Percentiles rank a stretch among this genome's conserved stretches.
Evolutionary conservation across 1,140 invertebrate species (phyloP).

Genomic region (Drosophila arawakana): DNA sequence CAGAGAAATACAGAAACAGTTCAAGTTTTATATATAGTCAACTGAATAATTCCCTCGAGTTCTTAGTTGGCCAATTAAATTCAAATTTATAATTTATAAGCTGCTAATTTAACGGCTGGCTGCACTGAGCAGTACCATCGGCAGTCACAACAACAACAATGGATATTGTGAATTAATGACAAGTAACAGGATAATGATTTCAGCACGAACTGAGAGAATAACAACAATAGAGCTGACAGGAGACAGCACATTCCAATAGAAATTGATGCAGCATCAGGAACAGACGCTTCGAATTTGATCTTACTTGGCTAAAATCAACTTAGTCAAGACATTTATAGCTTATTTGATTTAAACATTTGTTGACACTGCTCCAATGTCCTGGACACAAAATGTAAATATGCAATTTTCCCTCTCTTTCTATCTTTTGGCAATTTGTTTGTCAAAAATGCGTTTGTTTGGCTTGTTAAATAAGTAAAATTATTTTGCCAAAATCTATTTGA

Average conservation of each 20-base stretch:
- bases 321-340: constrained; percentile 52
- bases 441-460: constrained; percentile 35
- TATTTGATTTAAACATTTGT: constrained; percentile 68
- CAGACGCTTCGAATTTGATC: constrained; percentile 7
- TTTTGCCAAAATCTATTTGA: constrained; percentile 69
- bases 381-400: constrained; percentile 54
- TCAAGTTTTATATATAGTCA: not conserved
- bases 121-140: constrained; percentile 30
- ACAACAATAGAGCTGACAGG: not conserved
- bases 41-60: constrained; percentile 17
- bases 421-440: not conserved
- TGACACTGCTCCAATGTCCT: constrained; percentile 44
- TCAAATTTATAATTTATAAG: constrained; percentile 77
- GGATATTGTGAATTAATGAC: constrained; percentile 66
- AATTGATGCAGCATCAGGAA: constrained; percentile 3
- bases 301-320: constrained; percentile 1
- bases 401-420: not conserved
- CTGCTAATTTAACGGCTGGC: constrained; percentile 70
- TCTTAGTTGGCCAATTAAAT: constrained; percentile 68
- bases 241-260: not conserved
- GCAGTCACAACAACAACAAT: constrained; percentile 48
- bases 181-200: constrained; percentile 79
- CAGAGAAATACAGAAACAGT: not conserved
- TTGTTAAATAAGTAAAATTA: constrained; percentile 66
- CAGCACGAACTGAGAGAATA: constrained; percentile 65